These are phyloP conservation scores for Ridgeia piscesae DNA, from an alignment of 1,140 invertebrate species.

Conservation along the genomic window DNA sequence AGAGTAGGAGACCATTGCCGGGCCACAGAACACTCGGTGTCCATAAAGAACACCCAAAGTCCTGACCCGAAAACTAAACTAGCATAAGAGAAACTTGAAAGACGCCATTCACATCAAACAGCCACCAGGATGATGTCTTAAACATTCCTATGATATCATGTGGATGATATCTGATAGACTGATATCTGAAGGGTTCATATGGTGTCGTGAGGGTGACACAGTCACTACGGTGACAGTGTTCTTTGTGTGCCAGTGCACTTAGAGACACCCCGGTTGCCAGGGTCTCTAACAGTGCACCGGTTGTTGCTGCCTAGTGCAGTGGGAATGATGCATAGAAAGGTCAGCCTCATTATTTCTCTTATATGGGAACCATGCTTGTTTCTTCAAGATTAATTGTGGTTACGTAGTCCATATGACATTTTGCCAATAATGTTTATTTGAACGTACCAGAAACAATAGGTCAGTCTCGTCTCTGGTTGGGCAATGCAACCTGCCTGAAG, in stretches of 20 bases:
- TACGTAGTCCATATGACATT: not conserved
- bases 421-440: not conserved
- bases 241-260: not conserved
- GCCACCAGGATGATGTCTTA: too few species aligned
- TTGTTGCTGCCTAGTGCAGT: not conserved
- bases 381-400: not conserved
- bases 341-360: not conserved
- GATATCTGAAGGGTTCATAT: too few species aligned
- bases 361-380: not conserved
- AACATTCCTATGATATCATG: too few species aligned
- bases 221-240: not conserved
- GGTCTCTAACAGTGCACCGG: not conserved
- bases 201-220: too few species aligned
- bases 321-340: not conserved
- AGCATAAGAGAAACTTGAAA: too few species aligned
- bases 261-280: not conserved
- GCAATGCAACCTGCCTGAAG: too few species aligned
- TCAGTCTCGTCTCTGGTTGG: not conserved
- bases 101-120: too few species aligned
- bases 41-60: too few species aligned
- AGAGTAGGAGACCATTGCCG: too few species aligned
- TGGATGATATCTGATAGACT: too few species aligned
- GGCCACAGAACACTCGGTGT: too few species aligned
- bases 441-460: not conserved
- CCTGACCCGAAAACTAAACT: too few species aligned